phyloP scores from a whole-genome alignment of 1,140 invertebrate genomes.

The Drosophila orena region DNA sequence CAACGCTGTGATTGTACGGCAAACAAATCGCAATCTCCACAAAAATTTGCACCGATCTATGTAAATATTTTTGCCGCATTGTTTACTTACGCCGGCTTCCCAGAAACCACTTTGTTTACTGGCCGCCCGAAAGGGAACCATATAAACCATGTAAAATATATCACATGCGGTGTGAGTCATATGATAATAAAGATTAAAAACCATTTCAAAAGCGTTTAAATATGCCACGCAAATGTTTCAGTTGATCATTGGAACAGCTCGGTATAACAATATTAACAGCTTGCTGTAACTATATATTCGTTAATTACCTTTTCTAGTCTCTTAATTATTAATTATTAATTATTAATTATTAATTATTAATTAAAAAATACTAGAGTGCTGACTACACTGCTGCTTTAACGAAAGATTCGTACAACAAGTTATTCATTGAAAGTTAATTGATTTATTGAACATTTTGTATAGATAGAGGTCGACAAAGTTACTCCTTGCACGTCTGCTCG shows the following conservation, averaged over 20 bases:
- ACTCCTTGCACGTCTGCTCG: slow-evolving; percentile 61
- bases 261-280: too few species aligned
- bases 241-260: background rate
- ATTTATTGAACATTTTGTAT: too few species aligned
- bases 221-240: background rate
- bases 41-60: slow-evolving; percentile 20
- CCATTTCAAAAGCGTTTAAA: background rate
- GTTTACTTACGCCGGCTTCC: slow-evolving; percentile 26
- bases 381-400: too few species aligned
- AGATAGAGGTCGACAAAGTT: background rate
- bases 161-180: background rate
- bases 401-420: background rate
- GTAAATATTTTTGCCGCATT: slow-evolving; percentile 17
- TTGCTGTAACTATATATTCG: too few species aligned
- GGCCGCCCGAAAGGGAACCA: slow-evolving; percentile 16
- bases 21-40: slow-evolving; percentile 35
- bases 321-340: too few species aligned
- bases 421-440: too few species aligned
- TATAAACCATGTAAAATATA: slow-evolving; percentile 8
- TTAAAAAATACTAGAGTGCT: too few species aligned
- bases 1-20: slow-evolving; percentile 12
- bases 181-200: background rate
- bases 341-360: too few species aligned
- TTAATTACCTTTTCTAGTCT: too few species aligned
- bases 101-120: slow-evolving; percentile 30